Base-by-base conservation (phyloP, 2,888 invertebrate species). In the Volucella bombylans region DNA sequence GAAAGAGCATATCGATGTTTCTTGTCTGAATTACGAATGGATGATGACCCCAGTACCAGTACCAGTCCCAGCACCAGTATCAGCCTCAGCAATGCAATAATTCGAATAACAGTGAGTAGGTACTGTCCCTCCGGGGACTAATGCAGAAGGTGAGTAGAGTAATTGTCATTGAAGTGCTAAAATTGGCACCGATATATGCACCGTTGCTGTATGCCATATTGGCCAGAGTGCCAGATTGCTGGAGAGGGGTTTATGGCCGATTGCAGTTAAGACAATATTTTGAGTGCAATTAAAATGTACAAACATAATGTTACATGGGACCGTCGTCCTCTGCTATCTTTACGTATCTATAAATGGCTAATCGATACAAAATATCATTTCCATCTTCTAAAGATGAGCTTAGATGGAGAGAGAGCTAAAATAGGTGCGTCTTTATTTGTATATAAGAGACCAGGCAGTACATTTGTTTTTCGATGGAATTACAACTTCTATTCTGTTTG, bases 81-180 rank as follows among this genome's bases (percentile, higher is more conserved):
- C 6, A 31, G 6, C 6, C 31, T 31, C 31, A 31, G 41, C 6
- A 18, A 31, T 38, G 54, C 12, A 43, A 12, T 14, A 1, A 10
- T 15, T 59, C n/a, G 59, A 47, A 38, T 54, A 54, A 14, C 39
- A 39, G 61, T 31, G 18, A 41, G 3, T 39, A 55, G 50, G 39
- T 15, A 11, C 38, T 14, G 4, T 31, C 31, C 43, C 49, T 23
- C 49, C 45, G 39, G 49, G 12, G 68, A 50, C 45, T 64, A 55
- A 69, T 73, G 68, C 57, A 68, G 57, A 57, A 62, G 69, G 67
- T 72, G 74, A 80, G 50, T 76, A 59, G 67, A 80, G 71, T 85
- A 83, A 85, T 83, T 80, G 80, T 71, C 76, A 83, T 65, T 79
- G 62, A 85, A 80, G 80, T 80, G 83, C 80, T 85, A 85, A 85